Evolutionary conservation across 2,113 vertebrate species (phyloP).

Genomic region (Seriola quinqueradiata): DNA sequence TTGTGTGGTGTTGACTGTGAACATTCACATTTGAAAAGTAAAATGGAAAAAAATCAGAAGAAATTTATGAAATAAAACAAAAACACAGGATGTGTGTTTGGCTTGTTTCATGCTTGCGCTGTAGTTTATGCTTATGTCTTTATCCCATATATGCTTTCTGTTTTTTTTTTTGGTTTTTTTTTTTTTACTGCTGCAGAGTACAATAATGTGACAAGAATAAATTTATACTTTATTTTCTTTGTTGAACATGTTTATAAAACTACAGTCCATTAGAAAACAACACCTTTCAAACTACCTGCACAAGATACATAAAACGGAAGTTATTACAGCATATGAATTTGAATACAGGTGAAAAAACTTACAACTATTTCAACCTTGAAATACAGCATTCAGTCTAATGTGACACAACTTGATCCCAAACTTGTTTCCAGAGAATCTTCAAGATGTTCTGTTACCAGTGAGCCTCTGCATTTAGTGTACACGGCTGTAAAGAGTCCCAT

Average conservation of each 20-base stretch:
- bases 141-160: background rate
- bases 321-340: constrained; percentile 50
- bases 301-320: constrained; percentile 21
- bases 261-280: constrained; percentile 1
- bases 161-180: background rate
- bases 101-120: constrained; percentile 59
- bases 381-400: constrained; percentile 55
- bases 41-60: constrained; percentile 78
- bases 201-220: constrained; percentile 33
- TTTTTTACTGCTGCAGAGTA: constrained; percentile 15
- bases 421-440: constrained; percentile 12
- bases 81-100: constrained; percentile 68
- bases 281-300: constrained; percentile 24
- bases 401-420: constrained; percentile 44
- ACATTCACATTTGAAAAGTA: constrained; percentile 84
- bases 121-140: constrained; percentile 7
- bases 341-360: constrained; percentile 1
- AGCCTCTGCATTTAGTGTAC: constrained; percentile 15
- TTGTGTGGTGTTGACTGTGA: constrained; percentile 84
- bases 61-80: constrained; percentile 83
- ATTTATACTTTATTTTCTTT: constrained; percentile 49
- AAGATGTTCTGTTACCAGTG: constrained; percentile 2
- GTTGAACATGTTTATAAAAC: constrained; percentile 20
- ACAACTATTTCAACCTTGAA: constrained; percentile 22
- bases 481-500: background rate